Evolutionary conservation across 2,113 vertebrate genomes (phyloP).

Genomic region (Catharus minimus): DNA sequence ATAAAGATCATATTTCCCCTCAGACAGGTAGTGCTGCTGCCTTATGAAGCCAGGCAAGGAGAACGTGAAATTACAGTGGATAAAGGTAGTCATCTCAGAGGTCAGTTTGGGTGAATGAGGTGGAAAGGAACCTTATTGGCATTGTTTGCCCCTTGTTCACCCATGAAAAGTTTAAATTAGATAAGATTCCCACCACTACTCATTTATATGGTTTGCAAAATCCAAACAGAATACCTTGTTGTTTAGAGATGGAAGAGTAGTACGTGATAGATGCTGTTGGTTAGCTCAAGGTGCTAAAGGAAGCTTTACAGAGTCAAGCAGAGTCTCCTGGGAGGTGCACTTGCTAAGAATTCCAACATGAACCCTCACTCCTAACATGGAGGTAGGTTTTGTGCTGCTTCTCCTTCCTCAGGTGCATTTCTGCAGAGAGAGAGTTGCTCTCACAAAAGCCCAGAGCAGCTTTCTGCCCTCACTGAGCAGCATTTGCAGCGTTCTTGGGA

Average conservation of each 20-base stretch:
- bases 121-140: neutral
- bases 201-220: neutral
- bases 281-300: neutral
- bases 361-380: neutral
- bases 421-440: neutral
- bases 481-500: fast-evolving
- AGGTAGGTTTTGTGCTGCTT: neutral
- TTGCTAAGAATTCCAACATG: neutral
- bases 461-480: neutral
- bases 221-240: neutral
- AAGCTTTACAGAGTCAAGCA: neutral
- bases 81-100: neutral
- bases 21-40: fast-evolving
- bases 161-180: neutral
- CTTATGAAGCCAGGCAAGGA: fast-evolving
- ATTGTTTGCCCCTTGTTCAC: neutral
- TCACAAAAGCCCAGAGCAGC: neutral
- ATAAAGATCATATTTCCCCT: neutral
- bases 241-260: neutral
- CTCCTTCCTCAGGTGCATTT: neutral
- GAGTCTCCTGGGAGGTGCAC: neutral
- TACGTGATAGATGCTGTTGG: neutral
- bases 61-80: neutral
- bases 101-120: neutral
- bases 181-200: neutral